Conservation (phyloP, 1,140 invertebrate species). For the Euglossa dilemma region DNA sequence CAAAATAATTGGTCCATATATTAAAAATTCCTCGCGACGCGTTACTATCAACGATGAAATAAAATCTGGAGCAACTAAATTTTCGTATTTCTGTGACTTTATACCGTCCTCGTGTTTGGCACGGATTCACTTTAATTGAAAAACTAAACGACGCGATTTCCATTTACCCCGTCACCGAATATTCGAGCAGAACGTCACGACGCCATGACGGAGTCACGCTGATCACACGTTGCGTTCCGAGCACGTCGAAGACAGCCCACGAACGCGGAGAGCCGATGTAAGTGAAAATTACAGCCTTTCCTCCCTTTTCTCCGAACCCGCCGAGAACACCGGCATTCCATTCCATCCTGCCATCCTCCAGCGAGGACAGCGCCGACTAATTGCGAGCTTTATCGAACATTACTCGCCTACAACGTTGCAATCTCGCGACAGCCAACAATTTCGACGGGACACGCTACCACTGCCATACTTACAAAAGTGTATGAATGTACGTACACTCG, state of each 20-base stretch:
- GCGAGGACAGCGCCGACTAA: conserved; percentile 52
- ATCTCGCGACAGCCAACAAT: conserved; percentile 68
- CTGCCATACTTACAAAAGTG: conserved; percentile 22
- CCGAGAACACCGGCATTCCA: conserved; percentile 32
- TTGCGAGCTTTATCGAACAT: conserved; percentile 66
- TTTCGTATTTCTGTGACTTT: too few relatives aligned
- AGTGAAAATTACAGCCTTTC: conserved; percentile 58
- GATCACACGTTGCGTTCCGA: conserved; percentile 2
- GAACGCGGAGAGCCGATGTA: background rate
- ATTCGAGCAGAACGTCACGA: background rate
- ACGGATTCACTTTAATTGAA: too few relatives aligned
- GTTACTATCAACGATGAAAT: too few relatives aligned
- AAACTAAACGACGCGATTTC: background rate
- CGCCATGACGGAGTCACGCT: conserved; percentile 1
- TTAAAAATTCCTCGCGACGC: too few relatives aligned
- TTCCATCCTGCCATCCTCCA: conserved; percentile 11
- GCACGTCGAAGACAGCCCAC: background rate
- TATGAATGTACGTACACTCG: conserved; percentile 15
- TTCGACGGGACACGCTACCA: conserved; percentile 62
- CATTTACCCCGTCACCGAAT: background rate
- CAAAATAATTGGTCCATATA: too few relatives aligned
- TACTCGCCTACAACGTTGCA: conserved; percentile 62
- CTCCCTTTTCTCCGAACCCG: conserved; percentile 7
- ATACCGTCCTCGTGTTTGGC: too few relatives aligned
- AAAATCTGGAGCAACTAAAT: too few relatives aligned